Evolutionary conservation across 2,888 invertebrate species (phyloP).

Genomic region (Pristionchus mayeri): DNA sequence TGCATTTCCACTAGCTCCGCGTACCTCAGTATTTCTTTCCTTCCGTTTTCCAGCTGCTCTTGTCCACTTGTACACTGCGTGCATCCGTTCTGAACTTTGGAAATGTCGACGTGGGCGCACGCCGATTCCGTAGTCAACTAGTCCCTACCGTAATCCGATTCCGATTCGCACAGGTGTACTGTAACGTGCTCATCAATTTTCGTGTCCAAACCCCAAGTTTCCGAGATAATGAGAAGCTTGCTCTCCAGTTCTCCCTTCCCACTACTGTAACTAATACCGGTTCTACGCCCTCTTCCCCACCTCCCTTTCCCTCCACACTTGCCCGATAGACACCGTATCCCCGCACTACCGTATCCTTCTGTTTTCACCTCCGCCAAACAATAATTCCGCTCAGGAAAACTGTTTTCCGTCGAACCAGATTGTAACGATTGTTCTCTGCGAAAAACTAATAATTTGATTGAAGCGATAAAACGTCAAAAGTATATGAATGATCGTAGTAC

Average conservation of each 20-base stretch:
- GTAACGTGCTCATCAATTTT: constrained; percentile 25
- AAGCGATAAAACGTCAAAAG: neutral
- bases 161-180: neutral
- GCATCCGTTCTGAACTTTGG: neutral
- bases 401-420: neutral
- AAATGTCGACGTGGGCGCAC: neutral
- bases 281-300: neutral
- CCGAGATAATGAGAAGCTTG: neutral
- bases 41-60: neutral
- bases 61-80: neutral
- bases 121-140: constrained; percentile 8
- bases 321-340: neutral
- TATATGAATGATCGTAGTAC: too few relatives aligned
- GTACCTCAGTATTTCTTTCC: constrained; percentile 23
- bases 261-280: neutral
- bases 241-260: neutral
- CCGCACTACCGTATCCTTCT: neutral
- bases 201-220: neutral
- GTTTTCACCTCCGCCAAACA: neutral
- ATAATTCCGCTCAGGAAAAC: constrained; percentile 2
- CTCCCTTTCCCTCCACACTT: neutral
- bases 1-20: neutral
- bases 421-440: neutral
- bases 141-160: constrained; percentile 6
- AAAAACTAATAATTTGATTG: neutral